Conservation (phyloP, 1,140 invertebrate genomes). For the Hycleus cichorii region DNA sequence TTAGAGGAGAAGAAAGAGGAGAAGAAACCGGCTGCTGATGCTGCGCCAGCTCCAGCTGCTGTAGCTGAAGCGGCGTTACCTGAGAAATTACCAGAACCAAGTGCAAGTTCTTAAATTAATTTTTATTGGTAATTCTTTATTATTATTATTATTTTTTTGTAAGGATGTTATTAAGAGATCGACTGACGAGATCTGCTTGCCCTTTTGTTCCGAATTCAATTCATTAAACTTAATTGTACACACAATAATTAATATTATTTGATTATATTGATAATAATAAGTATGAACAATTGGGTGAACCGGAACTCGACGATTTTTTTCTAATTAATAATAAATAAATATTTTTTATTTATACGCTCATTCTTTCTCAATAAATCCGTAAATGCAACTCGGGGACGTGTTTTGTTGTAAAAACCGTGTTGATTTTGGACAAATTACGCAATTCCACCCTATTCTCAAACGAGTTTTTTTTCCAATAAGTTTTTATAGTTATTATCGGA, state of each 20-base stretch:
- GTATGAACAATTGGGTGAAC: conserved; percentile 29
- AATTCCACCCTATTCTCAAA: neutral
- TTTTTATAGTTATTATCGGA: conserved; percentile 2
- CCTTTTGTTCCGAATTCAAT: conserved; percentile 30
- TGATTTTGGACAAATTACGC: conserved; percentile 21
- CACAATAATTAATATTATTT: neutral
- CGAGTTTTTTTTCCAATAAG: neutral
- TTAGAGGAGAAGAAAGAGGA: conserved; percentile 26
- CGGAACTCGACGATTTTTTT: conserved; percentile 23
- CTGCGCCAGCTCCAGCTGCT: conserved; percentile 23
- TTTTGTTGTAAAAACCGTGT: conserved; percentile 26
- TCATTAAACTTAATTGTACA: conserved; percentile 23
- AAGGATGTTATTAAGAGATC: conserved; percentile 1
- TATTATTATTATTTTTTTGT: neutral
- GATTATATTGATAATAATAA: conserved; percentile 4
- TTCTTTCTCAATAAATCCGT: conserved; percentile 2
- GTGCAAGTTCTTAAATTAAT: conserved; percentile 33
- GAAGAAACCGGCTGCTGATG: conserved; percentile 20
- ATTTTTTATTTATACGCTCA: conserved; percentile 30
- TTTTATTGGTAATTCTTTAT: conserved; percentile 1
- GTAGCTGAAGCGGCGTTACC: conserved; percentile 27
- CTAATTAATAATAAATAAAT: conserved; percentile 9
- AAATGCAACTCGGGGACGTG: conserved; percentile 1
- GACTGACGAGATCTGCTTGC: conserved; percentile 28
- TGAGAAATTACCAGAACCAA: conserved; percentile 29